Evolutionary conservation across 2,797 vertebrate genomes (phyloP).

Genomic region (Anguilla obscura): DNA sequence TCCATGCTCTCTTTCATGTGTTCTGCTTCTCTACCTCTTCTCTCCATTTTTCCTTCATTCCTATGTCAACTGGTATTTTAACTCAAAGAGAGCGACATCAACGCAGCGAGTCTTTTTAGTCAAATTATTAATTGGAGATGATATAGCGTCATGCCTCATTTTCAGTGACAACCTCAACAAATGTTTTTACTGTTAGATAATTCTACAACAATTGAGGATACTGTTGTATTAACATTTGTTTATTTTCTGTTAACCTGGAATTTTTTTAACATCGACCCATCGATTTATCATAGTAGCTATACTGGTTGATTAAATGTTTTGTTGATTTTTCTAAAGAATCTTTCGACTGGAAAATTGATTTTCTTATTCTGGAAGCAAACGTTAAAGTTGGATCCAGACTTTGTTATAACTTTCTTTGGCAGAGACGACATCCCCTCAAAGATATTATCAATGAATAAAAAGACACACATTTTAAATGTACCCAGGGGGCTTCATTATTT

Average conservation of each 20-base stretch:
- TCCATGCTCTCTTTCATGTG: slow-evolving; percentile 42
- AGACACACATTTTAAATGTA: not conserved
- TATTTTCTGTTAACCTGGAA: not conserved
- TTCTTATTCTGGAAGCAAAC: not conserved
- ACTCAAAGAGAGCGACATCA: slow-evolving; percentile 25
- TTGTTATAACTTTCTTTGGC: not conserved
- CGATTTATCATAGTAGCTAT: not conserved
- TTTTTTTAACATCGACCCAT: not conserved
- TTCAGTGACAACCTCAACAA: slow-evolving; percentile 27
- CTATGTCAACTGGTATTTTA: slow-evolving; percentile 40
- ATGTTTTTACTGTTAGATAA: slow-evolving; percentile 21
- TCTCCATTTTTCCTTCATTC: slow-evolving; percentile 27
- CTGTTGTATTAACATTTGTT: not conserved
- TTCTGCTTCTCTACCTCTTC: slow-evolving; percentile 20
- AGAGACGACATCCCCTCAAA: not conserved
- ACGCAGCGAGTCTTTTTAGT: slow-evolving; percentile 21
- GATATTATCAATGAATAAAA: not conserved
- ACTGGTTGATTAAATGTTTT: not conserved
- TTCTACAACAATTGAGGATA: not conserved
- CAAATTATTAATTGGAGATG: slow-evolving; percentile 47
- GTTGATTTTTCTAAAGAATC: not conserved
- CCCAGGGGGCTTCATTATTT: not conserved
- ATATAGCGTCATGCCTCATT: slow-evolving; percentile 34
- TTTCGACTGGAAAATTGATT: not conserved
- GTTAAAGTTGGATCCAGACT: not conserved